Base-by-base conservation (phyloP, 2,888 invertebrate species). In the Esperia sulphurella region DNA sequence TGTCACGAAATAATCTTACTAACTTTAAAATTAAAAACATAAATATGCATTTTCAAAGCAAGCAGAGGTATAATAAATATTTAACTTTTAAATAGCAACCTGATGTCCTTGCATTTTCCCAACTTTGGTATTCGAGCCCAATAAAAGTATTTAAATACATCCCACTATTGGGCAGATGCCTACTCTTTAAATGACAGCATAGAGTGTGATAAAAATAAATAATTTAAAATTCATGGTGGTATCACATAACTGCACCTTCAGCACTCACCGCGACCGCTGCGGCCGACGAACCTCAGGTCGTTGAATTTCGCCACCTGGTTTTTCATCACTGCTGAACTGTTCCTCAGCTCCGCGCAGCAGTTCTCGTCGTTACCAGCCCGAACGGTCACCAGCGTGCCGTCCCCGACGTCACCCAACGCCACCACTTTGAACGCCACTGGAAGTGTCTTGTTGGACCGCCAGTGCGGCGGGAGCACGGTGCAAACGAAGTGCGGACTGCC, bases 231-330 rank as follows among this genome's bases (percentile, higher is more conserved):
- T 65, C 62, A 70, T 68, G 65, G 59, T 66, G 59, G 59, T 63
- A 58, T 44, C 46, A 51, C 65, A 69, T 75, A 76, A 89, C 88
- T 87, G 87, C 87, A 89, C 88, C 88, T 88, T 87, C 79, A 66
- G 83, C 83, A 91, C 94, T 95, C 90, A 98, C 99, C 99, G 94
- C 99, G 92, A 70, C 99, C 99, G 81, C 98, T 98, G 81, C 98
- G 93, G 64, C 99, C 99, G 69, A 99, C 98, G 91, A 99, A 99
- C 80, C 99, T 92, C 69, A 99, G 91, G 90, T 99, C 99, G 83
- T 98, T 98, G 90, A 99, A 99, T 90, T 98, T 98, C 63, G 99
- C 99, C 67, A 99, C 97, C 82, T 98, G 97, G 83, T 98, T 98
- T 91, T 98, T 98, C 96, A 99, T 97, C 71, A 98, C 94, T 31